Conservation (phyloP, 2,888 invertebrate genomes). For the Brachyptera risi region DNA sequence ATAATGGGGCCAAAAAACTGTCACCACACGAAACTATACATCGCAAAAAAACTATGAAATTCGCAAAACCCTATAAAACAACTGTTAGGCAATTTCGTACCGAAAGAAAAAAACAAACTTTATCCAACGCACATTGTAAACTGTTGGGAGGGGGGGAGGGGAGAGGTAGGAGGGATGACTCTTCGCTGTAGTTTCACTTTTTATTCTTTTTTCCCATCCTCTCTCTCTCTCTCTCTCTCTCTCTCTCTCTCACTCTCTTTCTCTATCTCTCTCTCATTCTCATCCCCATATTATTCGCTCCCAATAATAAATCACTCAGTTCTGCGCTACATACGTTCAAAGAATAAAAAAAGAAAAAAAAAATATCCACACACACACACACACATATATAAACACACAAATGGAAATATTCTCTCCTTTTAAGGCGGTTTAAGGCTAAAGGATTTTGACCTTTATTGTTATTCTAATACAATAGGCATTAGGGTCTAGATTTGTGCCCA, state of each 20-base stretch:
- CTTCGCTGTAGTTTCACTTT: too few species aligned
- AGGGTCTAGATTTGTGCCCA: constrained; percentile 26
- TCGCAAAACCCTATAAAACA: too few species aligned
- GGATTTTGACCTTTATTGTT: constrained; percentile 31
- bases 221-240: too few species aligned
- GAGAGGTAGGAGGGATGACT: too few species aligned
- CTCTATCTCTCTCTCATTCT: neutral
- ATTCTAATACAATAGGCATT: constrained; percentile 24
- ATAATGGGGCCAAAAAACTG: too few species aligned
- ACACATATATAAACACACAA: neutral
- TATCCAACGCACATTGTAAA: too few species aligned
- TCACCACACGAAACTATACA: too few species aligned
- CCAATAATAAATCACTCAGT: neutral
- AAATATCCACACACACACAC: neutral
- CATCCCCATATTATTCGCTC: neutral
- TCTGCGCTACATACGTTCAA: constrained; percentile 6
- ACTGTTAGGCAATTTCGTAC: too few species aligned
- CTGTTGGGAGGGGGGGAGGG: too few species aligned
- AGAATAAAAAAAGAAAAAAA: neutral
- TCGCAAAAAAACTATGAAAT: too few species aligned
- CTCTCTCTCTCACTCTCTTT: neutral
- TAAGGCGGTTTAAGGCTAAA: neutral
- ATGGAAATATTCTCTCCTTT: neutral
- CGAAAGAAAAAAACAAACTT: too few species aligned
- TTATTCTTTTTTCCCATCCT: too few species aligned